Conservation (phyloP, 2,797 vertebrate species). For the Sebastes vulpes region DNA sequence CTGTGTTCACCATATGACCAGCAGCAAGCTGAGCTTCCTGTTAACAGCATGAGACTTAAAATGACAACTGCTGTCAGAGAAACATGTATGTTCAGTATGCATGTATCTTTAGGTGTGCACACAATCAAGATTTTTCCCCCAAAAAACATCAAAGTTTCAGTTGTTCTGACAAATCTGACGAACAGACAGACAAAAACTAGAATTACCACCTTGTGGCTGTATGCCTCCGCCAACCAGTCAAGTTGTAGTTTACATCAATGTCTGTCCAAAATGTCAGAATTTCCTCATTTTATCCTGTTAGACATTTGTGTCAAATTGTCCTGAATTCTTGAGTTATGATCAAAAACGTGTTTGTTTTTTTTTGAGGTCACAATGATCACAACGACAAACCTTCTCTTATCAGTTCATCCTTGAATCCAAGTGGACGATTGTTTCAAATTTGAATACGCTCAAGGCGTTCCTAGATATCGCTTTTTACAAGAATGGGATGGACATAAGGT, state of each 20-base stretch:
- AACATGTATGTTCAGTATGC: not conserved
- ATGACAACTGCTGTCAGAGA: not conserved
- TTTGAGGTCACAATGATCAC: not conserved
- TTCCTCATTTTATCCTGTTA: not conserved
- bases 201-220: not conserved
- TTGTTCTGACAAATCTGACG: not conserved
- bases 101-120: not conserved
- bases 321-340: not conserved
- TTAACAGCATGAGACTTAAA: constrained; percentile 21
- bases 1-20: constrained; percentile 68
- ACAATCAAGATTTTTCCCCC: not conserved
- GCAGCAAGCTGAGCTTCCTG: constrained; percentile 36
- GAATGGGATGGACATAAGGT: too few relatives aligned
- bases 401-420: not conserved
- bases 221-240: rapidly evolving
- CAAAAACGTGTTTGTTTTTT: not conserved
- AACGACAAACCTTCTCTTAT: not conserved
- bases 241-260: not conserved
- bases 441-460: not conserved
- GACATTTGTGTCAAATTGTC: not conserved
- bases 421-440: not conserved
- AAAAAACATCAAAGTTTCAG: too few relatives aligned
- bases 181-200: not conserved
- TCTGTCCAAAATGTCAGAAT: not conserved
- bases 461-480: not conserved